Base-by-base conservation (phyloP, 2,797 vertebrate genomes). In the Rachycentron canadum region DNA sequence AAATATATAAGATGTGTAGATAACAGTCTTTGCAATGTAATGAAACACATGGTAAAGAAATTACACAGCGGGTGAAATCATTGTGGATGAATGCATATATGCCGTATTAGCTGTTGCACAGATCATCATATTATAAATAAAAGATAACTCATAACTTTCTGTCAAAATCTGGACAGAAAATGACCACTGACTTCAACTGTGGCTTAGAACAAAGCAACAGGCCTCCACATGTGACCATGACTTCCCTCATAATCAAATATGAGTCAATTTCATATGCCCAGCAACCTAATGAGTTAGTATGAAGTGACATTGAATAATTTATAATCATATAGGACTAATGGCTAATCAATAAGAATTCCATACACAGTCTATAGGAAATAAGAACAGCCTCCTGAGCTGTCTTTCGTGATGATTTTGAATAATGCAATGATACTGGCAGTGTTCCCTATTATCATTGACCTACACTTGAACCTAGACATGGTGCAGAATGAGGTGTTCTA, bases 381-480 rank as follows among this genome's bases (percentile, higher is more conserved):
- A 58, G 47, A 57, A 6, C 63, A 71, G 61, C 65, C 65, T 56
- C 59, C 40, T 28, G 43, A 40, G 60, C 81, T 21, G 56, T 71
- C 71, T 65, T 66, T 67, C 61, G 57, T 59, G 78, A 82, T 74
- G 70, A 81, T 69, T 72, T 49, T 75, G 72, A 87, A 88, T 84
- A 85, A 90, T 84, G 86, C 77, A 86, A 19, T 52, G 65, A 30
- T 77, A 79, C 61, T 76, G 84, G 61, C 73, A 68, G 74, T 0
- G 65, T 62, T 83, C 76, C 81, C 69, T 60, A 62, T 87, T 75
- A 86, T 81, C 86, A 81, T 76, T 91, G 88, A 89, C 90, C 89
- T 76, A 16, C 52, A 73, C 79, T 82, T 91, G 85, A 92, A 92
- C 91, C 89, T 77, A 68, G 79, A 82, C 80, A 67, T 26, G 49